phyloP scores from a whole-genome alignment of 2,113 vertebrate genomes.

The Dendropsophus ebraccatus region DNA sequence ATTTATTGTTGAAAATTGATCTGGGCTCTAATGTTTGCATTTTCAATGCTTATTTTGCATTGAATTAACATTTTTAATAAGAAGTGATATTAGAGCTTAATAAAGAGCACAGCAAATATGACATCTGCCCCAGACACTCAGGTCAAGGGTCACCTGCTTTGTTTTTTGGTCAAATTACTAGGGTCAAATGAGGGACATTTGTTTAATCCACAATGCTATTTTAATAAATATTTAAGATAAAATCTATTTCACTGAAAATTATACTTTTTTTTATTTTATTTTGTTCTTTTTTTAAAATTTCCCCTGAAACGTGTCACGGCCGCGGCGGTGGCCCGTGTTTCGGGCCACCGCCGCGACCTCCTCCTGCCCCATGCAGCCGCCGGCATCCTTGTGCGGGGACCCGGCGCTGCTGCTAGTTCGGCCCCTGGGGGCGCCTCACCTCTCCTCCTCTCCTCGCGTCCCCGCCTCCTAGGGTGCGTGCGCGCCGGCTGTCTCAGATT shows the following conservation, averaged over 20 bases:
- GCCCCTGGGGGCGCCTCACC: no score
- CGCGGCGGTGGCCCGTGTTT: no score
- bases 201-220: neutral
- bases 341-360: no score
- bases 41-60: neutral
- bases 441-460: no score
- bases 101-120: neutral
- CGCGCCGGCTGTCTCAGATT: no score
- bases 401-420: no score
- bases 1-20: neutral
- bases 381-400: no score
- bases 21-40: neutral
- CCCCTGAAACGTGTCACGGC: no score
- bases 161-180: neutral
- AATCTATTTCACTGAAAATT: no score
- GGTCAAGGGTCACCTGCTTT: neutral
- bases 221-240: neutral
- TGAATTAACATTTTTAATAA: neutral
- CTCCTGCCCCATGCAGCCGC: no score
- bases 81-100: neutral
- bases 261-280: neutral
- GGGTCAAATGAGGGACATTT: neutral
- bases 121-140: neutral
- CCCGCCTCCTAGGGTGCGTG: no score
- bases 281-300: neutral